Evolutionary conservation across 2,888 invertebrate genomes (phyloP).

Genomic region (Operophtera brumata): DNA sequence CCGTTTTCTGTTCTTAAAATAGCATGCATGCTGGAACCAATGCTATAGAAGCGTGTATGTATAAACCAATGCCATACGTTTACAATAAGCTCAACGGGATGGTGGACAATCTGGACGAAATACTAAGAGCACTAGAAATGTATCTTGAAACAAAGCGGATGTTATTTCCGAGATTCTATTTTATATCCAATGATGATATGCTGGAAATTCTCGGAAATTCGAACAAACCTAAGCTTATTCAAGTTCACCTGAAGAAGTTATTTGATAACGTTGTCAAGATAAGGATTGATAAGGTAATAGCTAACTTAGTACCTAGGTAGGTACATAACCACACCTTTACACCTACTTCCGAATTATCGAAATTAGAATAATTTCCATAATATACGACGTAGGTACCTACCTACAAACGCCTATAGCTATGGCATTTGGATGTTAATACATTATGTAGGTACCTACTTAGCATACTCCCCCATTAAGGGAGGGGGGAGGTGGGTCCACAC

Average conservation of each 20-base stretch:
- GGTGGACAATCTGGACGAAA: constrained; percentile 87
- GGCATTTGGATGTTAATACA: too few species aligned
- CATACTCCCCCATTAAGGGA: too few species aligned
- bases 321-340: too few species aligned
- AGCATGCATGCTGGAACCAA: constrained; percentile 78
- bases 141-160: constrained; percentile 95
- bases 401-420: too few species aligned
- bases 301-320: neutral
- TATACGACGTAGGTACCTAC: too few species aligned
- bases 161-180: constrained; percentile 88
- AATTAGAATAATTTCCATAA: too few species aligned
- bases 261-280: constrained; percentile 92
- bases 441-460: too few species aligned
- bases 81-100: constrained; percentile 85
- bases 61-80: constrained; percentile 81
- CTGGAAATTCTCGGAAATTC: constrained; percentile 93
- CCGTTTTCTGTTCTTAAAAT: constrained; percentile 14
- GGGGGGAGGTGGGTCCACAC: too few species aligned
- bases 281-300: constrained; percentile 83
- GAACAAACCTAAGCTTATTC: constrained; percentile 90
- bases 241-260: constrained; percentile 92
- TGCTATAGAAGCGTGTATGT: constrained; percentile 83
- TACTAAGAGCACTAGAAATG: constrained; percentile 90
- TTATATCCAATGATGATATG: constrained; percentile 84
- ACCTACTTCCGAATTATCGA: too few species aligned